Conservation (phyloP, 2,888 invertebrate genomes). For the Drosophila stalkeri region DNA sequence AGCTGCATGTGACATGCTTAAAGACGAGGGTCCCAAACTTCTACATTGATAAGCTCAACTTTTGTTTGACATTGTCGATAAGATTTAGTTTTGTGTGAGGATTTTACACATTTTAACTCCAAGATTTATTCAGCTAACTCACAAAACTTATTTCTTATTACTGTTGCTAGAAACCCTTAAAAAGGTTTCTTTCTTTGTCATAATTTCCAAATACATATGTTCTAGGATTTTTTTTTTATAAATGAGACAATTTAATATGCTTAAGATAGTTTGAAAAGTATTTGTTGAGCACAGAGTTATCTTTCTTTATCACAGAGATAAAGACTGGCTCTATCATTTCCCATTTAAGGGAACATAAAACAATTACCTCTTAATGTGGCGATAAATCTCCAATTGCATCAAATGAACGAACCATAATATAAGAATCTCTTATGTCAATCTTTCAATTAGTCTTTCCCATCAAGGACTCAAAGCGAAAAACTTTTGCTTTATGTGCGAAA, state of each 20-base stretch:
- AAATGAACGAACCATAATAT: slow-evolving; percentile 1
- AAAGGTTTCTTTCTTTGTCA: no score
- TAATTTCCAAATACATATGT: no score
- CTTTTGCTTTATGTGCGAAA: slow-evolving; percentile 49
- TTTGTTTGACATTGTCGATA: slow-evolving; percentile 4
- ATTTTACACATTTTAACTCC: slow-evolving; percentile 44
- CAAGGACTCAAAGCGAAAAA: slow-evolving; percentile 13
- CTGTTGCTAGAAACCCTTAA: no score
- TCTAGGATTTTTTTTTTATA: no score
- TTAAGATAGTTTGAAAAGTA: no score
- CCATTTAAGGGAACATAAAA: background rate
- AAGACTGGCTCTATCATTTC: no score
- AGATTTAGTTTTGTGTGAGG: slow-evolving; percentile 31
- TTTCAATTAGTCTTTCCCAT: slow-evolving; percentile 43
- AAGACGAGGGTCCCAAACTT: slow-evolving; percentile 28
- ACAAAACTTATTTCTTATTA: no score
- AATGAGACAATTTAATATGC: no score
- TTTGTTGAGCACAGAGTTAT: no score
- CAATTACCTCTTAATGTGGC: slow-evolving; percentile 1
- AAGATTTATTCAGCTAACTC: background rate
- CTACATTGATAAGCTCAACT: background rate
- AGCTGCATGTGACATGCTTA: slow-evolving; percentile 44
- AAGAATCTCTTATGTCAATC: slow-evolving; percentile 20
- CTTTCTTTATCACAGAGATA: no score
- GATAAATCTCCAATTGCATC: slow-evolving; percentile 30